Percentiles rank a stretch among this genome's conserved stretches.
Evolutionary conservation across 2,888 invertebrate species (phyloP).

Genomic region (Pachymerium ferrugineum): DNA sequence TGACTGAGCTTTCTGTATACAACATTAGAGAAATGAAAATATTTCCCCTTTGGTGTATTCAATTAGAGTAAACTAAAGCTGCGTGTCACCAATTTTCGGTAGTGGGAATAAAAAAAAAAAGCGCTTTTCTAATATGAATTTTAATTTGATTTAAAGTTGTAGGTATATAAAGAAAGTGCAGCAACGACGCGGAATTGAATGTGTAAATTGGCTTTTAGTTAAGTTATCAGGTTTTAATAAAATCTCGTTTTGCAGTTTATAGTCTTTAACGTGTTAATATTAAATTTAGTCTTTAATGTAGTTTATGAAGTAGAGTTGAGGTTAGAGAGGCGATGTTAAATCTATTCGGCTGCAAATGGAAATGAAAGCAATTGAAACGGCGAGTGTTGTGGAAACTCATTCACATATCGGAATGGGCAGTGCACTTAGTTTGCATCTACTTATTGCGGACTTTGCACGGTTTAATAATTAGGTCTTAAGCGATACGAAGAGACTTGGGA

Average conservation of each 20-base stretch:
- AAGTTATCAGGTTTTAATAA: constrained; percentile 10
- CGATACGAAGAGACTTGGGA: too few species aligned
- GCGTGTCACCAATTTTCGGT: too few species aligned
- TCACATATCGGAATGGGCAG: not conserved
- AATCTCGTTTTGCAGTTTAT: not conserved
- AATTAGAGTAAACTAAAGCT: too few species aligned
- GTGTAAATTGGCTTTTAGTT: not conserved
- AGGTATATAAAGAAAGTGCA: too few species aligned
- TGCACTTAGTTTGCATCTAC: constrained; percentile 9
- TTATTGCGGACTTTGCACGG: not conserved
- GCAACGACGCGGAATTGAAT: not conserved
- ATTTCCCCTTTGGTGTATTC: too few species aligned
- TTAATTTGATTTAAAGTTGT: too few species aligned
- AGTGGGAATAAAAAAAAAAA: too few species aligned
- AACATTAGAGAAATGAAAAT: too few species aligned
- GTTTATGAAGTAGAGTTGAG: not conserved
- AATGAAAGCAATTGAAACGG: constrained; percentile 18
- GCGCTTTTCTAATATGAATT: too few species aligned
- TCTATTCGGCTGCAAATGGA: not conserved
- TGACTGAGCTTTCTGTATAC: too few species aligned
- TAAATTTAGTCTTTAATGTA: constrained; percentile 2
- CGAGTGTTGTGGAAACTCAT: not conserved
- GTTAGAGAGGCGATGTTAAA: not conserved
- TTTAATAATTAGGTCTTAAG: constrained; percentile 27
- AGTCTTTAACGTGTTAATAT: constrained; percentile 14